A percentile compares a stretch with the other conserved stretches of the same genome.
phyloP scores from a whole-genome alignment of 2,113 vertebrate species.

The Merops nubicus region DNA sequence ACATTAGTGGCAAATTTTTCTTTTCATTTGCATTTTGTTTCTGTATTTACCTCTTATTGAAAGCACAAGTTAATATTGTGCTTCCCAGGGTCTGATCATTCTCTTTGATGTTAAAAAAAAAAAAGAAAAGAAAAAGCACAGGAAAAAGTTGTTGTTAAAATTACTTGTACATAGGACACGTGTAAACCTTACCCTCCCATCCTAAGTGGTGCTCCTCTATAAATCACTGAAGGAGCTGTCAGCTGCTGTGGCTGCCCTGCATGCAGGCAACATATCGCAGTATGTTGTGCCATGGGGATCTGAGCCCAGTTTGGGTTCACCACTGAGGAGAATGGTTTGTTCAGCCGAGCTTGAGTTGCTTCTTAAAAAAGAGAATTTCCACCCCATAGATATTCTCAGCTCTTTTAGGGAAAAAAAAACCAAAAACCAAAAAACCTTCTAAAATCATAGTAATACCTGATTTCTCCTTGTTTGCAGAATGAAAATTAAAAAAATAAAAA shows the following conservation, averaged over 20 bases:
- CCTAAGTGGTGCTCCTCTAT: neutral
- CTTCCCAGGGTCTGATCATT: neutral
- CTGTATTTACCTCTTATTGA: constrained; percentile 17
- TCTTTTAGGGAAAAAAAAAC: neutral
- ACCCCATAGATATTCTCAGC: neutral
- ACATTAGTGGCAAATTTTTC: constrained; percentile 1
- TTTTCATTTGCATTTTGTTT: constrained; percentile 14
- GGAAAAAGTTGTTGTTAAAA: neutral
- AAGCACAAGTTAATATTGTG: constrained; percentile 5
- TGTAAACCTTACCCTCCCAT: neutral
- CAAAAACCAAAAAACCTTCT: neutral
- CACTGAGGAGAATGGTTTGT: neutral
- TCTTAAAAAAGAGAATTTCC: neutral
- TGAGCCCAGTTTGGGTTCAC: neutral
- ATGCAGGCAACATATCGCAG: neutral
- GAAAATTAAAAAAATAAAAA: neutral
- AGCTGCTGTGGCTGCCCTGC: neutral
- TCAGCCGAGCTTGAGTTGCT: neutral
- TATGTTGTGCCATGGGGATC: rapidly evolving
- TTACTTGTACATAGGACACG: neutral
- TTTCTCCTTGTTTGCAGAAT: neutral
- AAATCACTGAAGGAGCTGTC: neutral
- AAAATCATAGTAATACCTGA: neutral
- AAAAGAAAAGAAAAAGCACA: neutral
- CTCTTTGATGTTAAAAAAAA: neutral